phyloP scores from a whole-genome alignment of 2,888 invertebrate genomes.

The Elgonia sp. region DNA sequence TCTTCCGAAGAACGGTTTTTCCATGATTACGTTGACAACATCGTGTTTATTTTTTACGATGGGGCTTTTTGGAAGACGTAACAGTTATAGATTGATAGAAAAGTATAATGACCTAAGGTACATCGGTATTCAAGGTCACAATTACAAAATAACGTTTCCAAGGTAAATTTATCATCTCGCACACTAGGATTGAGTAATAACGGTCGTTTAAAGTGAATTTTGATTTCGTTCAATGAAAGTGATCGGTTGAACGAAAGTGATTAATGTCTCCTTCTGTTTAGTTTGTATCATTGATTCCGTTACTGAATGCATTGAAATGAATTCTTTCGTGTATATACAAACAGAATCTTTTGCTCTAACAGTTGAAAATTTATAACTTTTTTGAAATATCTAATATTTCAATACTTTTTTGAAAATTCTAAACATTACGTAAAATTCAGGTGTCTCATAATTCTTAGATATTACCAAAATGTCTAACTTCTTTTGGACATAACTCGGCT shows the following conservation, averaged over 20 bases:
- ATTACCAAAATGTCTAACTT: too few species aligned
- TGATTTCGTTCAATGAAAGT: slow-evolving; percentile 61
- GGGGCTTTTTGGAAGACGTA: neutral
- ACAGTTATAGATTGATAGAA: slow-evolving; percentile 9
- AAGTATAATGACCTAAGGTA: slow-evolving; percentile 46
- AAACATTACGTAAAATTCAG: too few species aligned
- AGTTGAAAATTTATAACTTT: too few species aligned
- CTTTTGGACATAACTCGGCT: too few species aligned
- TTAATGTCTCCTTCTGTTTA: slow-evolving; percentile 35
- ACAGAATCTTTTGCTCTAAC: too few species aligned
- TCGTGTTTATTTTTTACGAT: neutral
- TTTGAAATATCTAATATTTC: too few species aligned
- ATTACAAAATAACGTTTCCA: slow-evolving; percentile 50
- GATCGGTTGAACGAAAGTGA: slow-evolving; percentile 59
- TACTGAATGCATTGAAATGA: slow-evolving; percentile 35
- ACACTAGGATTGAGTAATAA: slow-evolving; percentile 37
- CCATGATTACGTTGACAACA: too few species aligned
- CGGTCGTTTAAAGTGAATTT: slow-evolving; percentile 46
- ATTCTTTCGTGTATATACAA: neutral
- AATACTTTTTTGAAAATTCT: too few species aligned
- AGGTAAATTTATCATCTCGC: slow-evolving; percentile 26
- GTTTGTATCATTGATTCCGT: slow-evolving; percentile 42
- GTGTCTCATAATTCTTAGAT: too few species aligned
- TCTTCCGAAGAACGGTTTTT: slow-evolving; percentile 10
- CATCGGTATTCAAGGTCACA: slow-evolving; percentile 29